Evolutionary conservation across 1,140 invertebrate genomes (phyloP).

Genomic region (Eueides isabella): DNA sequence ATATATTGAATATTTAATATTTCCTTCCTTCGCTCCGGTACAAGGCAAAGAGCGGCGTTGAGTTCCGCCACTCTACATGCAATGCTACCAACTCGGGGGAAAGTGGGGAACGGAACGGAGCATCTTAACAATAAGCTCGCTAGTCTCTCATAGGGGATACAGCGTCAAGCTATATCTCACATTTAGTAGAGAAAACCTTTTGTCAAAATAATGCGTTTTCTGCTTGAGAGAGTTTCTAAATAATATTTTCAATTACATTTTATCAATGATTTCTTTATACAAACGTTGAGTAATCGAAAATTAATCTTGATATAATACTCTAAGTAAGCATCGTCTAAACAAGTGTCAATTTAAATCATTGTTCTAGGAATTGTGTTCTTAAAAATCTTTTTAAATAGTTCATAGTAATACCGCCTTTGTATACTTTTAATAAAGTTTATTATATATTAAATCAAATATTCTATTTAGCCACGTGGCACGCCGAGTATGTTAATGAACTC

Average conservation of each 20-base stretch:
- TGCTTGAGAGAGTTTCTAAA: not conserved
- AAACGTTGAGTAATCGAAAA: not conserved
- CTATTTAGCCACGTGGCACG: not conserved
- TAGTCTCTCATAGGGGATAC: no score
- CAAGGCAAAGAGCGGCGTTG: no score
- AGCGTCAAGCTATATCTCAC: no score
- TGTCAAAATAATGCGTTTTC: not conserved
- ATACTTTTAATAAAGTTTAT: not conserved
- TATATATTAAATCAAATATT: not conserved
- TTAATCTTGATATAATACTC: conserved; percentile 1
- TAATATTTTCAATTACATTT: not conserved
- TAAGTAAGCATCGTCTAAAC: not conserved
- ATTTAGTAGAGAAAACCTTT: no score
- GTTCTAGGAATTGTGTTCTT: not conserved
- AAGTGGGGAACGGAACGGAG: no score
- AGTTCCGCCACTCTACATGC: no score
- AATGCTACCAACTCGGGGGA: no score
- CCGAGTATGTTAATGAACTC: not conserved
- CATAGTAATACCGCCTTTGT: not conserved
- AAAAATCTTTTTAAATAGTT: not conserved
- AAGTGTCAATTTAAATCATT: not conserved
- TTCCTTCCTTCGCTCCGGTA: no score
- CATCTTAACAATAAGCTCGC: no score
- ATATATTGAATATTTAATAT: no score
- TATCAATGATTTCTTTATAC: not conserved